Evolutionary conservation across 2,113 vertebrate species (phyloP).

Genomic region (Eulacestoma nigropectus): DNA sequence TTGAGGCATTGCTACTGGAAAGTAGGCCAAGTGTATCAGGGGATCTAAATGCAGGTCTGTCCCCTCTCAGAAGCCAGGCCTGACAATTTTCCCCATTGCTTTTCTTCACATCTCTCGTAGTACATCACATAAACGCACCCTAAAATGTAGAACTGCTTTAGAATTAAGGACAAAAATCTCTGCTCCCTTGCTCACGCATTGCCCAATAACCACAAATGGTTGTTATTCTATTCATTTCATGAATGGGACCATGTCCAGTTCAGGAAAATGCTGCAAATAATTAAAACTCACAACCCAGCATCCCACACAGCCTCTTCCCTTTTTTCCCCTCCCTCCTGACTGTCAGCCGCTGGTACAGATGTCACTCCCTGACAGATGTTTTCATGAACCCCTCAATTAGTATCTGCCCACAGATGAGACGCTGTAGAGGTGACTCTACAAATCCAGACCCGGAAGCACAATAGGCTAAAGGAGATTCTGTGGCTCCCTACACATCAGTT

Average conservation of each 20-base stretch:
- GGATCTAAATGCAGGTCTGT: neutral
- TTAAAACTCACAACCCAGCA: neutral
- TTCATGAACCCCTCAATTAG: neutral
- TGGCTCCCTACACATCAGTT: neutral
- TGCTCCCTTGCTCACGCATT: neutral
- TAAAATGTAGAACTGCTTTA: neutral
- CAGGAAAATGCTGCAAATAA: neutral
- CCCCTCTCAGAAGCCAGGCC: neutral
- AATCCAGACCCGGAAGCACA: neutral
- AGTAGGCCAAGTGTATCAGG: neutral
- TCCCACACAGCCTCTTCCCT: neutral
- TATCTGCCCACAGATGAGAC: neutral
- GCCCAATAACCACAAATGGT: neutral
- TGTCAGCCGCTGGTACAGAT: constrained; percentile 37
- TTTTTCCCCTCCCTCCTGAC: neutral
- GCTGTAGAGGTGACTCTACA: neutral
- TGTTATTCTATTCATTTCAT: neutral
- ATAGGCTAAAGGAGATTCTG: neutral
- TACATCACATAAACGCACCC: neutral
- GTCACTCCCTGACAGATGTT: constrained; percentile 33
- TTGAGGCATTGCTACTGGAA: neutral
- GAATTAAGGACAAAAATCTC: neutral
- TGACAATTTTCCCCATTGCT: neutral
- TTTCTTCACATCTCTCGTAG: neutral
- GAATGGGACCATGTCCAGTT: neutral